Base-by-base conservation (phyloP, 2,888 invertebrate species). In the Cloeon dipterum region DNA sequence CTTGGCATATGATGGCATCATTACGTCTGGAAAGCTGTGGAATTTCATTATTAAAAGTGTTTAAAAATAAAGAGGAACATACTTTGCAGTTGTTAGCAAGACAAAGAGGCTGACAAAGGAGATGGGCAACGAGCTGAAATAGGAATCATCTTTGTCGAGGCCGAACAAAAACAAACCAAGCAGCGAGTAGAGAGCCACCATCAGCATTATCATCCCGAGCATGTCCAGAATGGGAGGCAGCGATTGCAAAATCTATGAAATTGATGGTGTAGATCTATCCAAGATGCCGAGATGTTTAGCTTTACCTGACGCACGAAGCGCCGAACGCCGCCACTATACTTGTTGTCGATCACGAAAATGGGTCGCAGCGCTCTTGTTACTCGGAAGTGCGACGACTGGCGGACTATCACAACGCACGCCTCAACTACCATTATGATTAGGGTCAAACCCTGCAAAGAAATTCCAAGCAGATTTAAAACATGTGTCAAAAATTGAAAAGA, bases 51-150 rank as follows among this genome's bases (percentile, higher is more conserved):
- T 11, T 21, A 13, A 36, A 23, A 36, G n/a, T 35, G n/a, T n/a
- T n/a, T n/a, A n/a, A n/a, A n/a, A n/a, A n/a, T n/a, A 10, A 39
- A 14, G 20, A 17, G 4, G n/a, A 10, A 34, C 18, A 68, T 60
- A 85, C 83, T 88, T 88, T 40, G 86, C 85, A 10, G 85, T 85
- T 2, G 86, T 86, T n/a, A 86, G 63, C 38, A 88, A 64, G 23
- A 88, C 81, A 55, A 85, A 86, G 61, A 88, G 71, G 49, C 77
- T 83, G 49, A 86, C 77, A 54, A 86, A 85, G 43, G 82, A 81
- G 51, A 78, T 73, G 46, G 74, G 70, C 37, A 85, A 61, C 1
- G 81, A 75, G 44, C 61, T 60, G 53, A 88, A 88, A 57, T 83
- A 78, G 45, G 72, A 66, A 51, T 82, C 78, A 44, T 67, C 64